Conservation (phyloP, 2,113 vertebrate genomes). For the Apistogramma diplotaenia region DNA sequence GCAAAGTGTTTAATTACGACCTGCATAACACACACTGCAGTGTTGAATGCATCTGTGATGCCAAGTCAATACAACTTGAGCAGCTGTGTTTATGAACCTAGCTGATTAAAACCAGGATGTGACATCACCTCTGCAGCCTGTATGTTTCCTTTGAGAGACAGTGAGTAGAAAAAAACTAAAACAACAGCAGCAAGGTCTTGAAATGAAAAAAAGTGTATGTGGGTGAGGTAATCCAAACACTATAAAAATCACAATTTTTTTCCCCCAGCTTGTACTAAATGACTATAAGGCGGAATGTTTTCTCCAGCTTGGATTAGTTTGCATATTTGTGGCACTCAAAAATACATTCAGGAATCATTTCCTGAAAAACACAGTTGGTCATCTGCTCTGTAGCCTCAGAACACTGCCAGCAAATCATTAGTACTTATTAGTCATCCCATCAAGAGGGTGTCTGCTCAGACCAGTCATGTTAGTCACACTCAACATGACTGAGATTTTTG, state of each 20-base stretch:
- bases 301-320: constrained; percentile 7
- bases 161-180: constrained; percentile 20
- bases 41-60: constrained; percentile 20
- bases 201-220: constrained; percentile 8
- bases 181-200: background rate
- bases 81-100: constrained; percentile 50
- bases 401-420: constrained; percentile 10
- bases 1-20: constrained; percentile 6
- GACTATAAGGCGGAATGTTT: background rate
- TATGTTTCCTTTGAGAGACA: constrained; percentile 35
- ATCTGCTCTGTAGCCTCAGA: background rate
- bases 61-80: constrained; percentile 24
- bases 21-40: background rate
- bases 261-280: background rate
- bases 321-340: background rate
- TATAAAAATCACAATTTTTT: background rate
- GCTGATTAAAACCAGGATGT: constrained; percentile 61
- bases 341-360: background rate
- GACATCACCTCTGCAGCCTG: constrained; percentile 38
- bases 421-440: constrained; percentile 35
- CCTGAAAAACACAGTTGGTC: constrained; percentile 13
- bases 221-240: constrained; percentile 3
- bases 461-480: constrained; percentile 29
- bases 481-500: background rate
- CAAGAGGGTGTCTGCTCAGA: background rate